Conservation (phyloP, 1,140 invertebrate genomes). For the Rhopalosiphum maidis region DNA sequence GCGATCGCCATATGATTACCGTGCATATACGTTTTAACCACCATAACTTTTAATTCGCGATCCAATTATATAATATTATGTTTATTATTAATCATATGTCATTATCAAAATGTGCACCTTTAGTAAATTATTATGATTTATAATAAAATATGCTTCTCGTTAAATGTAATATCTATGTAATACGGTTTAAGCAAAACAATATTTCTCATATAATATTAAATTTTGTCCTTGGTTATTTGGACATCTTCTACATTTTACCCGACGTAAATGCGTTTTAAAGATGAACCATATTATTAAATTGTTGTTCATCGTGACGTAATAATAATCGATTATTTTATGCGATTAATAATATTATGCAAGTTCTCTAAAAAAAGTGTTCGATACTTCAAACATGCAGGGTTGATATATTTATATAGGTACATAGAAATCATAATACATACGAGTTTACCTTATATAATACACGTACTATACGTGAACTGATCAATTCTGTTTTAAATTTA, state of each 20-base stretch:
- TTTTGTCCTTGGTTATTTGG: constrained; percentile 15
- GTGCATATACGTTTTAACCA: not conserved
- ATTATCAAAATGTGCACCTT: not conserved
- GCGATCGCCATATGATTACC: not conserved
- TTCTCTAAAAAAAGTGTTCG: not conserved
- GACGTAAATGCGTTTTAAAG: not conserved
- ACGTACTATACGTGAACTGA: not conserved
- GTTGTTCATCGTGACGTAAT: constrained; percentile 8
- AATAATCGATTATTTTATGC: constrained; percentile 2
- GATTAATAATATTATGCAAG: constrained; percentile 6
- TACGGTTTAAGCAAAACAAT: not conserved
- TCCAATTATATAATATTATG: not conserved
- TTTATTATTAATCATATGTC: not conserved
- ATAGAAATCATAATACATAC: not conserved
- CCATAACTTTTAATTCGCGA: not conserved
- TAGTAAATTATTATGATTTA: not conserved
- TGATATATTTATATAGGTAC: not conserved
- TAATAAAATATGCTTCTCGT: not conserved
- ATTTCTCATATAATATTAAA: not conserved
- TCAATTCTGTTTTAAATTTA: not conserved
- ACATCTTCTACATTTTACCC: not conserved
- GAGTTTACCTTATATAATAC: not conserved
- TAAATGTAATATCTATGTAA: not conserved
- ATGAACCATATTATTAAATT: not conserved
- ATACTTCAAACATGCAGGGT: not conserved